A percentile compares a stretch with the other conserved stretches of the same genome.
These are phyloP conservation scores for Volucella bombylans DNA, from an alignment of 2,888 invertebrate genomes.

Conservation along the genomic window DNA sequence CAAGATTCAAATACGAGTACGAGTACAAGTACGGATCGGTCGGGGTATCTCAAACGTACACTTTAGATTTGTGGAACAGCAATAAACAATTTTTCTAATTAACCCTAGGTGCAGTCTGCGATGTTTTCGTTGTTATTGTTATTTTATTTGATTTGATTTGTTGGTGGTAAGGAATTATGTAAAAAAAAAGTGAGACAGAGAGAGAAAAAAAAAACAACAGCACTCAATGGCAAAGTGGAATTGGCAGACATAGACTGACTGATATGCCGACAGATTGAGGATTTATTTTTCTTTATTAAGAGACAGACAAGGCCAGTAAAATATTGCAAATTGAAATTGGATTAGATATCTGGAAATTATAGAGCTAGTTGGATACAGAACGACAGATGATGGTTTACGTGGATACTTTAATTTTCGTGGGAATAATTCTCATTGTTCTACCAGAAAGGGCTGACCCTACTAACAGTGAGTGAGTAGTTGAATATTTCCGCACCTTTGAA, in stretches of 20 bases:
- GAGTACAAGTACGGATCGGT: too few species aligned
- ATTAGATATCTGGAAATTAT: too few species aligned
- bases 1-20: too few species aligned
- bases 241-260: slow-evolving; percentile 14
- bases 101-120: slow-evolving; percentile 44
- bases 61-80: slow-evolving; percentile 51
- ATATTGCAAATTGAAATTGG: too few species aligned
- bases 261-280: slow-evolving; percentile 13
- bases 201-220: not conserved
- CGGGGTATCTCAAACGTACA: not conserved
- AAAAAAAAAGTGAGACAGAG: slow-evolving; percentile 11
- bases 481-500: too few species aligned
- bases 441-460: too few species aligned
- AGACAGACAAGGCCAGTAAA: too few species aligned
- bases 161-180: slow-evolving; percentile 15
- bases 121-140: slow-evolving; percentile 19
- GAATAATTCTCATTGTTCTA: too few species aligned
- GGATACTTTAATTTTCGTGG: too few species aligned
- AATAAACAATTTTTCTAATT: slow-evolving; percentile 66
- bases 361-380: too few species aligned
- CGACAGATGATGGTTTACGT: too few species aligned
- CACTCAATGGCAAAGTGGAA: slow-evolving; percentile 33
- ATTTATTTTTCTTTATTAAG: not conserved
- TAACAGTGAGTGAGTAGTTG: too few species aligned
- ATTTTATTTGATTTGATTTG: slow-evolving; percentile 6